A percentile compares a stretch with the other conserved stretches of the same genome.
These are phyloP conservation scores for Ardeotis arabs DNA, from an alignment of 2,113 vertebrate genomes.

Conservation along the genomic window DNA sequence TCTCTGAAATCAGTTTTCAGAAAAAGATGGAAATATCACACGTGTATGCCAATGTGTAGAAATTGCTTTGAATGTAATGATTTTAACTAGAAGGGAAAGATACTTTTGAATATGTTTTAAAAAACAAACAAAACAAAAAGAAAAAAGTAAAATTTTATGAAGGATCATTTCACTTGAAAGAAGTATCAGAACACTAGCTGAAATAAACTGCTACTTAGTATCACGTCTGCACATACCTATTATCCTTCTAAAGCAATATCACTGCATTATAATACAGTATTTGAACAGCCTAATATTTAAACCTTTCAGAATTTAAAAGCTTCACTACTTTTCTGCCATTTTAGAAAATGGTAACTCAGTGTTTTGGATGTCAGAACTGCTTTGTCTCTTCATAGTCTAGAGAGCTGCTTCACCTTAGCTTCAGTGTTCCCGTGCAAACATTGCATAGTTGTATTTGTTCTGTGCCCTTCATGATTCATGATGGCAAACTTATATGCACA, in stretches of 20 bases:
- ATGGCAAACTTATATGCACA: background rate
- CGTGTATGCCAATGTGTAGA: background rate
- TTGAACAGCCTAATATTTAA: background rate
- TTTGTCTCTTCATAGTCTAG: background rate
- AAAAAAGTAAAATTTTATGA: background rate
- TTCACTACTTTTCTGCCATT: background rate
- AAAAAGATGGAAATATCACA: background rate
- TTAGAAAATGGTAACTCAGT: background rate
- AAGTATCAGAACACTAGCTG: background rate
- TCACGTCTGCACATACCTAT: background rate
- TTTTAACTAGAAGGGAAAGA: background rate
- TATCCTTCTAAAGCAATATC: background rate
- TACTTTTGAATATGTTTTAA: background rate
- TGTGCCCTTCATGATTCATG: background rate
- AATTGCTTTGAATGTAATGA: background rate
- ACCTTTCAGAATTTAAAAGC: background rate
- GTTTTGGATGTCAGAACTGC: background rate
- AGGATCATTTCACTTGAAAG: background rate
- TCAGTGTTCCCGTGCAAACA: background rate
- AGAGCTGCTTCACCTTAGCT: background rate
- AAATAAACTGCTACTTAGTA: background rate
- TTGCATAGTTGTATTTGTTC: background rate
- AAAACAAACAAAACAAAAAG: background rate
- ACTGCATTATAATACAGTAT: background rate
- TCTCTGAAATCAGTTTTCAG: background rate